Base-by-base conservation (phyloP, 2,888 invertebrate genomes). In the Eristalis intricaria region DNA sequence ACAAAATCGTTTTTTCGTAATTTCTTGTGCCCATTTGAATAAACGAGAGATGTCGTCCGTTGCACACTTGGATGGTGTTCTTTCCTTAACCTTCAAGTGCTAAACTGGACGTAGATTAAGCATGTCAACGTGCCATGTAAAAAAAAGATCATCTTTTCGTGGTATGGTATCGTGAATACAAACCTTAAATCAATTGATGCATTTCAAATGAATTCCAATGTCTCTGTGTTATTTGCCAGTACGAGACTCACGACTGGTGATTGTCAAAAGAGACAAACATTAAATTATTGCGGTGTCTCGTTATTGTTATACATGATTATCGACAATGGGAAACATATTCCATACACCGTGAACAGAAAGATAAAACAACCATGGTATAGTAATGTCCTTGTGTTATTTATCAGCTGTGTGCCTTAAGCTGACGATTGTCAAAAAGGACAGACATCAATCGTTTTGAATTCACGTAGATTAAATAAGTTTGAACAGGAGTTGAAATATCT, bases 391-490 rank as follows among this genome's bases (percentile, higher is more conserved):
- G 92, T 92, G 92, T 92, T 92, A 89, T 91, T 92, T 89, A 90
- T 90, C 91, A 91, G 90, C 77, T 86, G 77, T 75, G 65, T 60
- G 13, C 0, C 4, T 5, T 78, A 86, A 89, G 73, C 90, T 90
- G 91, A 90, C 89, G 90, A 91, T 91, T 90, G 92, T 92, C 93
- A 91, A 93, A 91, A 90, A 91, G 92, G 91, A 91, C 92, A 90
- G 58, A 92, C 56, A 93, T 29, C 63, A 88, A 50, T 15, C n/a
- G 13, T 50, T 19, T 19, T 1, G 40, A 50, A n/a, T 50, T 50
- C 7, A n/a, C 19, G 7, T n/a, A 4, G 1, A 50, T 40, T 50
- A 50, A 50, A 50, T 4, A 50, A 19, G 7, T 50, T 50, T 19
- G 15, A 40, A 40, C 8, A 13, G n/a, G 13, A n/a, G 43, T 43